Base-by-base conservation (phyloP, 2,113 vertebrate species). In the Apaloderma vittatum region DNA sequence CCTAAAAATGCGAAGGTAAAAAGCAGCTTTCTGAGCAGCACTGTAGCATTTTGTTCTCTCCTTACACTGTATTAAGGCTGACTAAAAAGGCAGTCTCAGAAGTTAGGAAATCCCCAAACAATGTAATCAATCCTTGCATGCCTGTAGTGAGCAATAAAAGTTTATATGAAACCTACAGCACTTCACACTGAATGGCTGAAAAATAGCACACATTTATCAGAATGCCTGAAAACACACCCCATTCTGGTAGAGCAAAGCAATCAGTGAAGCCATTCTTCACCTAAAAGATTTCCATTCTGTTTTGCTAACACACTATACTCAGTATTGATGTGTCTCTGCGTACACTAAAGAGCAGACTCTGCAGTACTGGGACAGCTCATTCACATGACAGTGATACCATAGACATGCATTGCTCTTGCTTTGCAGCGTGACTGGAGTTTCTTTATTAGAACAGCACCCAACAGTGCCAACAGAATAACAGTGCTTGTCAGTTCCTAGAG, bases 191-290 rank as follows among this genome's bases (percentile, higher is more conserved):
- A 97, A 97, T 97, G 94, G 92, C 91, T 96, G 89, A 95, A 94
- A 97, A 96, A 94, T 92, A 92, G 86, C 93, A 94, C 91, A 95
- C 94, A 97, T 97, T 95, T 96, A 96, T 97, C 94, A 97, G 95
- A 95, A 76, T 54, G 93, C 90, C 93, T 92, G 93, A 96, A 97
- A 96, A 96, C 92, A 96, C 95, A 93, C 88, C 90, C 92, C 81
- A 95, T 96, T 96, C 94, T 91, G 90, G 86, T 90, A 34, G 74
- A 94, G 77, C 86, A 96, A 88, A 97, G 91, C 88, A 97, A 97
- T 97, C 96, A 93, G 94, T 8, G 61, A 91, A 94, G 85, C 91
- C 86, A 96, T 97, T 97, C 90, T 96, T 97, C 95, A 97, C 86
- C 93, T 94, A 83, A 90, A 90, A 96, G 88, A 80, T 92, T 94